A percentile compares a stretch with the other conserved stretches of the same genome.
Evolutionary conservation across 2,797 vertebrate species (phyloP).

Genomic region (Cygnus olor): DNA sequence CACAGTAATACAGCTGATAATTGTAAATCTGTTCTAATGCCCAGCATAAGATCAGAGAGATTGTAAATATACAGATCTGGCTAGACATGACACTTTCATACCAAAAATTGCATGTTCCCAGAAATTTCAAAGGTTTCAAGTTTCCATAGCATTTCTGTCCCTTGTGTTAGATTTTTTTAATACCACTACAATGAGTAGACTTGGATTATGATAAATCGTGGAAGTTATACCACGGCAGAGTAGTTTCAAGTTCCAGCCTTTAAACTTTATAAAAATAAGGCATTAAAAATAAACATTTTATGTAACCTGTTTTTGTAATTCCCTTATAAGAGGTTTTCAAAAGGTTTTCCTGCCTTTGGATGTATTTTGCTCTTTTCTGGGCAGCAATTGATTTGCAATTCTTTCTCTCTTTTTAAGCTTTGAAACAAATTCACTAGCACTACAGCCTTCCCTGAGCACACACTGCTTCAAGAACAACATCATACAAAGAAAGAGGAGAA

Average conservation of each 20-base stretch:
- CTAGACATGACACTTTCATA: not conserved
- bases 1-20: not conserved
- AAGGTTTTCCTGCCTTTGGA: not conserved
- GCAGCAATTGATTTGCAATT: not conserved
- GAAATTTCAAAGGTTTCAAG: not conserved
- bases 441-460: not conserved
- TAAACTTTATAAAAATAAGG: not conserved
- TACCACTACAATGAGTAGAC: not conserved
- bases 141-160: not conserved
- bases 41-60: not conserved
- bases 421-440: not conserved
- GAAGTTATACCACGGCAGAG: not conserved
- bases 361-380: not conserved
- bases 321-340: not conserved
- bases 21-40: not conserved
- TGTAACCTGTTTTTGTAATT: not conserved
- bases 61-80: not conserved
- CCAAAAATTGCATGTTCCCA: not conserved
- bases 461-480: not conserved
- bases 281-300: not conserved
- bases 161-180: not conserved
- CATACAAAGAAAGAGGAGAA: not conserved
- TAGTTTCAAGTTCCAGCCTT: not conserved
- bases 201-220: not conserved
- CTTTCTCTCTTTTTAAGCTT: constrained; percentile 3